A percentile compares a stretch with the other conserved stretches of the same genome.
phyloP scores from a whole-genome alignment of 2,888 invertebrate genomes.

The Tupiocoris notatus region DNA sequence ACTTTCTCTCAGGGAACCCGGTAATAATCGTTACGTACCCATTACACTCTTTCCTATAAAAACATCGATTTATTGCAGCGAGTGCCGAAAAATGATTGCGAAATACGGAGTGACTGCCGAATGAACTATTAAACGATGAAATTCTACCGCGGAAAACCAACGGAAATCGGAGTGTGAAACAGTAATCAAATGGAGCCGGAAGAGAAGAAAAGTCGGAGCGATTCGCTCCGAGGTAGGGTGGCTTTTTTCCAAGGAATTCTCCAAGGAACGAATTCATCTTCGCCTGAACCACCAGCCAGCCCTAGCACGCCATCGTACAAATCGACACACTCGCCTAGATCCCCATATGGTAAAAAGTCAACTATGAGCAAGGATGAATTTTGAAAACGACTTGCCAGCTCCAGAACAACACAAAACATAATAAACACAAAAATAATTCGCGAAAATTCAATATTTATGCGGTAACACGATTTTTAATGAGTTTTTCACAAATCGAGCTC shows the following conservation, averaged over 20 bases:
- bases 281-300: slow-evolving; percentile 11
- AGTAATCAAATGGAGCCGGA: slow-evolving; percentile 15
- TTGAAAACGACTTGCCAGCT: neutral
- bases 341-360: slow-evolving; percentile 32
- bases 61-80: no score
- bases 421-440: no score
- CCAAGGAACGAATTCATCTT: slow-evolving; percentile 19
- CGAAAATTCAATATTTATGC: no score
- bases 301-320: slow-evolving; percentile 1
- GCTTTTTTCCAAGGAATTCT: slow-evolving; percentile 43
- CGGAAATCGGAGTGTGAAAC: neutral
- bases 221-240: slow-evolving; percentile 38
- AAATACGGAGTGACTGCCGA: no score
- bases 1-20: no score
- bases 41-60: no score
- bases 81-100: neutral
- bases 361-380: neutral
- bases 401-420: no score
- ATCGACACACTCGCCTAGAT: slow-evolving; percentile 15
- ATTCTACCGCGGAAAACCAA: slow-evolving; percentile 12
- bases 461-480: no score
- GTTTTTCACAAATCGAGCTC: neutral
- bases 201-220: slow-evolving; percentile 27
- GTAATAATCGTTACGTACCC: no score
- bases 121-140: neutral